These are phyloP conservation scores for Proteles cristata DNA, from an alignment of 2,113 vertebrate species.

Conservation along the genomic window DNA sequence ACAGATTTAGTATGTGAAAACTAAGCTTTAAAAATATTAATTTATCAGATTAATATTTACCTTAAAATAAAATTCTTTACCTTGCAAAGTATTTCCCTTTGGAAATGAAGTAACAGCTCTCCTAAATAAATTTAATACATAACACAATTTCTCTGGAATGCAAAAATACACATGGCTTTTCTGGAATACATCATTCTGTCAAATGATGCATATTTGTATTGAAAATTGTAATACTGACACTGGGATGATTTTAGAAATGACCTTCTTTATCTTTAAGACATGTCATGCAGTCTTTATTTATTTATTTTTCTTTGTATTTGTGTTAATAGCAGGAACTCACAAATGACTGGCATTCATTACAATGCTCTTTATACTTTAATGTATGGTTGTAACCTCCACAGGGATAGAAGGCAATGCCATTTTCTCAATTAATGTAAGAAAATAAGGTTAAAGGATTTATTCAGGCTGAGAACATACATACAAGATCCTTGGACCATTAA, in stretches of 20 bases:
- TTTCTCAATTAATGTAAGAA: not conserved
- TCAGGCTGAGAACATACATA: not conserved
- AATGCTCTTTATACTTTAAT: not conserved
- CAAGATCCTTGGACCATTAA: not conserved
- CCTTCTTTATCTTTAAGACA: not conserved
- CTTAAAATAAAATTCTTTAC: slow-evolving; percentile 27
- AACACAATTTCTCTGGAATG: not conserved
- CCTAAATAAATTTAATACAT: not conserved
- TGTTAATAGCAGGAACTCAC: not conserved
- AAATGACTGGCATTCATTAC: not conserved
- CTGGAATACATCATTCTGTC: not conserved
- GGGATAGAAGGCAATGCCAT: not conserved
- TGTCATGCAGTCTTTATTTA: not conserved
- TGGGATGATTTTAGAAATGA: not conserved
- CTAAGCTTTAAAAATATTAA: slow-evolving; percentile 47
- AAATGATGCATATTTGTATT: not conserved
- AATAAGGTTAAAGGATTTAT: not conserved
- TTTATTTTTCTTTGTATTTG: not conserved
- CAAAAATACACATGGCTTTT: not conserved
- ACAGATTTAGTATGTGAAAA: not conserved
- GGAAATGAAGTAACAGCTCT: not conserved
- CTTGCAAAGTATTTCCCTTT: not conserved
- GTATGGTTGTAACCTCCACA: not conserved
- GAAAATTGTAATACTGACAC: not conserved
- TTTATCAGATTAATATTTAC: not conserved